Conservation (phyloP, 2,113 vertebrate genomes). For the Pelusios castaneus region DNA sequence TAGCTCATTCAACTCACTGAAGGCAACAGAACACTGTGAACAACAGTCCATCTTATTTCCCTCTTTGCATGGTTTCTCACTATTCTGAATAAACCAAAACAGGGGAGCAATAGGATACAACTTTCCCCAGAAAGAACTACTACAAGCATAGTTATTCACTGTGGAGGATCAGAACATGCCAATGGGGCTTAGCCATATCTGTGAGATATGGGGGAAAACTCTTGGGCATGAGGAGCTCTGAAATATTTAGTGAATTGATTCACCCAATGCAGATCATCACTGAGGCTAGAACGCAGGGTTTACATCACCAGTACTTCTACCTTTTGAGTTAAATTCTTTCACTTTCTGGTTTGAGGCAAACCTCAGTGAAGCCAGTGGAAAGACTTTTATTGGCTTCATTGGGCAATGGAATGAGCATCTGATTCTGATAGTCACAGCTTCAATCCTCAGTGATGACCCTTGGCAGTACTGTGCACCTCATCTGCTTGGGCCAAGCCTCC, state of each 20-base stretch:
- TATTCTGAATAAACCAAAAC: background rate
- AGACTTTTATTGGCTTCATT: background rate
- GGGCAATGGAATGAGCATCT: background rate
- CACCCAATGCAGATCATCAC: background rate
- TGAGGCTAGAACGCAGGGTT: background rate
- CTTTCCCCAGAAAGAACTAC: background rate
- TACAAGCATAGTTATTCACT: background rate
- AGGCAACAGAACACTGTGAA: background rate
- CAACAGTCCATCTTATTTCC: rapidly evolving
- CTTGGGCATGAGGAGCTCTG: background rate
- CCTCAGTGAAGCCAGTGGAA: background rate
- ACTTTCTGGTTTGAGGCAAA: background rate
- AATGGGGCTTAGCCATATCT: background rate
- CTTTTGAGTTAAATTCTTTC: background rate
- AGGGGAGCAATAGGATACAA: background rate
- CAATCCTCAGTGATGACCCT: background rate
- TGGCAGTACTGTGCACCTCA: background rate
- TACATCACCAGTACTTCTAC: background rate
- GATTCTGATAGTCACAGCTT: background rate
- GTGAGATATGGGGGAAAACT: background rate
- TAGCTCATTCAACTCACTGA: background rate
- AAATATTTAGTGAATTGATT: background rate
- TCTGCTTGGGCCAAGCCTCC: background rate
- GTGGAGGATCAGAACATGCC: background rate
- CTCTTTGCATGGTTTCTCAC: background rate